A percentile compares a stretch with the other conserved stretches of the same genome.
These are phyloP conservation scores for Stomatorhinus walkeri DNA, from an alignment of 2,797 vertebrate species.

Conservation along the genomic window DNA sequence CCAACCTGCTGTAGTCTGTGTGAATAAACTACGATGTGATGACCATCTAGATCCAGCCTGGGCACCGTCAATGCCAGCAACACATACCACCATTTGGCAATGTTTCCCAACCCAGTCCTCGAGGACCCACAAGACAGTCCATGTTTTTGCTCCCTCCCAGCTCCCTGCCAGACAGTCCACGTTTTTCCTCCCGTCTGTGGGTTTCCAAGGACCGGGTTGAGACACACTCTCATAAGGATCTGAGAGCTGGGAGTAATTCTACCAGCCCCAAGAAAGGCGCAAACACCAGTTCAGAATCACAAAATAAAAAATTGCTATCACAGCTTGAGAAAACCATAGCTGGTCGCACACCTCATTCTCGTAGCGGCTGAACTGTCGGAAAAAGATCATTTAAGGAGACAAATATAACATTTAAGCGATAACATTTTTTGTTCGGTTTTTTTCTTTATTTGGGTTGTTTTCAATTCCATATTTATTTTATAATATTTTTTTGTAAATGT, in stretches of 20 bases:
- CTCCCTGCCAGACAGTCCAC: neutral
- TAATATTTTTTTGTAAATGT: neutral
- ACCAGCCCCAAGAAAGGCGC: neutral
- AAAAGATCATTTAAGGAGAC: neutral
- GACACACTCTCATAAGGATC: neutral
- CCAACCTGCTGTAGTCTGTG: neutral
- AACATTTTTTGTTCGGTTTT: neutral
- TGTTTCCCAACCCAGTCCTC: neutral
- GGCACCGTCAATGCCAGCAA: neutral
- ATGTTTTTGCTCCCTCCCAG: neutral
- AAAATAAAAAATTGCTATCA: neutral
- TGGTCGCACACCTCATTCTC: neutral
- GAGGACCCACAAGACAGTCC: neutral
- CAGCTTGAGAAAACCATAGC: neutral
- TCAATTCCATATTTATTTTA: neutral
- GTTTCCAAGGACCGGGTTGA: neutral
- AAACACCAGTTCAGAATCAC: neutral
- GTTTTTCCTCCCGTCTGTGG: neutral
- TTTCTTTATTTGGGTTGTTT: neutral
- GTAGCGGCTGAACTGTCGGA: neutral
- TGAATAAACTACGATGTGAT: neutral
- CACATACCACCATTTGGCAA: neutral
- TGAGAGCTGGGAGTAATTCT: neutral
- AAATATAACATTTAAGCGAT: neutral
- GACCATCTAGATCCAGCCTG: neutral